Conservation (phyloP, 1,140 invertebrate species). For the Amphibalanus amphitrite region DNA sequence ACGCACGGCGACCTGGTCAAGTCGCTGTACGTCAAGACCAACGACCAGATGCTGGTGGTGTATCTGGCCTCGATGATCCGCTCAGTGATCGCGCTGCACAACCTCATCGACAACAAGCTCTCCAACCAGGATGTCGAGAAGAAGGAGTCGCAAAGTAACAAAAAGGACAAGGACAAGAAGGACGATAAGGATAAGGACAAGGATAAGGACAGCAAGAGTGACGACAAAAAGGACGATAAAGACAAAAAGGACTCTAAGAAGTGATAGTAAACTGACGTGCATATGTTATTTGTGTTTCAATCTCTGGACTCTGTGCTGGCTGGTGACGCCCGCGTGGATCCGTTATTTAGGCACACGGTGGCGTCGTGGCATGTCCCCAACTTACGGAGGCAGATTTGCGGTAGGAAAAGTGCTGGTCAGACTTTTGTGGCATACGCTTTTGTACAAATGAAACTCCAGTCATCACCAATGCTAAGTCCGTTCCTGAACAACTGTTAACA, state of each 20-base stretch:
- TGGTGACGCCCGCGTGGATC: neutral
- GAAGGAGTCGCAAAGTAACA: constrained; percentile 15
- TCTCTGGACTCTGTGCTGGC: neutral
- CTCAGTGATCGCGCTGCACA: constrained; percentile 93
- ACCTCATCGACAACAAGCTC: constrained; percentile 98
- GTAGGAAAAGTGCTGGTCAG: too few relatives aligned
- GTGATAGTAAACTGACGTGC: neutral
- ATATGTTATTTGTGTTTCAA: neutral
- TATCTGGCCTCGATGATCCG: constrained; percentile 92
- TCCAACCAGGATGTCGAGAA: constrained; percentile 80
- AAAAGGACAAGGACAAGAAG: constrained; percentile 27
- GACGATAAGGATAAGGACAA: constrained; percentile 63
- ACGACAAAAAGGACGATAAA: constrained; percentile 44
- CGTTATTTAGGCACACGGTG: too few relatives aligned
- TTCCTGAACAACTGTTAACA: too few relatives aligned
- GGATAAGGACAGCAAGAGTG: constrained; percentile 44
- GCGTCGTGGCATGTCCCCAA: too few relatives aligned
- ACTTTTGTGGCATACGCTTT: too few relatives aligned
- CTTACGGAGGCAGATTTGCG: too few relatives aligned
- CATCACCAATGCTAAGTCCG: too few relatives aligned
- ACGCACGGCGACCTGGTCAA: constrained; percentile 82
- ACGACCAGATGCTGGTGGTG: constrained; percentile 97
- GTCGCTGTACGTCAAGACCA: constrained; percentile 95
- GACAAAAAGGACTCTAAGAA: constrained; percentile 26
- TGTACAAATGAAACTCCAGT: too few relatives aligned